Conservation (phyloP, 2,113 vertebrate species). For the Felis chaus region DNA sequence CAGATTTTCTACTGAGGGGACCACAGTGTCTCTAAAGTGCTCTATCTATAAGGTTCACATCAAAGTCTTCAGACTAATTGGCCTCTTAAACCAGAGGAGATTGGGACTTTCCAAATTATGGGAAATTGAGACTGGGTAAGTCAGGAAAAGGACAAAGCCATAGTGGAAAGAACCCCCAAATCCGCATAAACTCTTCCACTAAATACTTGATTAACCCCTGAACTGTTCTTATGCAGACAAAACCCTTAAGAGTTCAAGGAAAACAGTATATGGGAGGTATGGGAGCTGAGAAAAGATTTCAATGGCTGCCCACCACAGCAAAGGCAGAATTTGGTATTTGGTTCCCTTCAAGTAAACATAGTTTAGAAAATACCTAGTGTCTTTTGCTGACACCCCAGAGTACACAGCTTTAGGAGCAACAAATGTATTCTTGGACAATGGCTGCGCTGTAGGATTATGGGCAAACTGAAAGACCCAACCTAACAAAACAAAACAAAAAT, state of each 20-base stretch:
- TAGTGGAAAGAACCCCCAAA: not conserved
- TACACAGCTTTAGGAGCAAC: no score
- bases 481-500: not conserved
- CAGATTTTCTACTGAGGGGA: not conserved
- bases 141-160: not conserved
- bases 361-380: not conserved
- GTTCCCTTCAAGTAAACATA: not conserved
- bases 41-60: not conserved
- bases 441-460: not conserved
- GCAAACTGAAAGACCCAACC: not conserved
- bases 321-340: not conserved
- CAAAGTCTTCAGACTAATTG: not conserved
- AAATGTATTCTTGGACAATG: not conserved
- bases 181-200: not conserved
- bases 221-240: not conserved
- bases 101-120: not conserved
- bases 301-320: not conserved
- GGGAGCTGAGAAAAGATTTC: not conserved
- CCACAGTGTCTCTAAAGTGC: no score
- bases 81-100: not conserved
- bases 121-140: not conserved
- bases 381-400: not conserved
- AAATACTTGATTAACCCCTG: not conserved
- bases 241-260: not conserved
- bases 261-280: not conserved